Base-by-base conservation (phyloP, 2,113 vertebrate species). In the Podarcis raffonei region DNA sequence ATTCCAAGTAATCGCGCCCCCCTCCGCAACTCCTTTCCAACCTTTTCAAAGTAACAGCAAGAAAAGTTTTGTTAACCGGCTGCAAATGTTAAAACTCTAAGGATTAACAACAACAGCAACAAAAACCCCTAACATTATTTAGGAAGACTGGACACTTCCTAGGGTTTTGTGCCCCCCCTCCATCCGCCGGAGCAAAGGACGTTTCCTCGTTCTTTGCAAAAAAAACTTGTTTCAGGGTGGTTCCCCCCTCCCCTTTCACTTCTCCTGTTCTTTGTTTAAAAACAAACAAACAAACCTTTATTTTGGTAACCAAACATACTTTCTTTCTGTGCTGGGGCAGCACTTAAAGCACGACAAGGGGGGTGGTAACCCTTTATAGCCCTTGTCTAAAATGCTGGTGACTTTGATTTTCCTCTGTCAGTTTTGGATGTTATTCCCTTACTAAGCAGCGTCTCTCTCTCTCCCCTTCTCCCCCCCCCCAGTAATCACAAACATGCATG, bases 401-500 rank as follows among this genome's bases (percentile, higher is more conserved):
- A 91, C 90, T 94, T 92, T 93, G 89, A 25, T 94, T 94, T 93
- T 94, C 92, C 89, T 94, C 91, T 92, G 94, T 94, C 92, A 92
- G 92, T 90, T 57, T 78, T 4, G 90, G 92, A 91, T 89, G 94
- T 94, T 90, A 92, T 92, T 92, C 93, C 91, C 90, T 93, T 92
- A 93, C 94, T 94, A 93, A 62, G 90, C 91, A 83, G 94, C 86
- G 79, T 89, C 81, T 78, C 39, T 78, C 75, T 65, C 48, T 30
- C 65, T 20, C 39, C 42, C 20, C 27, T 25, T 18, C 42, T 7
- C 42, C 78, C 20, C 22, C 92, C 92, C 91, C 90, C 92, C 15
- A 87, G 88, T 95, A 95, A 95, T 95, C 95, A 95, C 95, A 95
- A 94, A 95, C 95, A 95, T 95, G 94, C 95, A 94, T 94, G 94